Base-by-base conservation (phyloP, 53 echinoderm and acorn worm species). In the Antedon mediterranea region DNA sequence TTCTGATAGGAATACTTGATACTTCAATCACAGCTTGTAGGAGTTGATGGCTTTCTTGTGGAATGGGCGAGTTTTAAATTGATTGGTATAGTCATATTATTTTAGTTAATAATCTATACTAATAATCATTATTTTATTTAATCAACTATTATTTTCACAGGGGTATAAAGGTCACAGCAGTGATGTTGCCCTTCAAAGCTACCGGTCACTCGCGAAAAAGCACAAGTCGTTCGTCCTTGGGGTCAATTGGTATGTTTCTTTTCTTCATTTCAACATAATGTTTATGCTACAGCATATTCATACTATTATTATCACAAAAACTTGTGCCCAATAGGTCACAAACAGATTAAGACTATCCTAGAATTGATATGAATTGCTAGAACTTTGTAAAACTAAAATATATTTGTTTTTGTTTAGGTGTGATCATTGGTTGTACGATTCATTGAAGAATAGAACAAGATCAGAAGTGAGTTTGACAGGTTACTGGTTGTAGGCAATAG, bases 1-100 rank as follows among this genome's bases (percentile, higher is more conserved):
- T 27, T 13, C 9, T 74, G 73, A 7, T 73, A 94, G 94, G 91
- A 91, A 82, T 94, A 89, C 34, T 78, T 94, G 23, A 79, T 94
- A 3, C 83, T 94, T 13, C 94, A 94, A 74, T 82, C 83, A 20
- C 91, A 89, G 43, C 77, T 82, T 0, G 72, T 81, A n/a, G 90
- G 90, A 15, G 86, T 94, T 30, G 91, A 94, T 87, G 91, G 94
- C 4, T 91, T 89, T 72, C 79, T 94, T 32, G 33, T 94, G 15
- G 94, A 94, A 72, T 94, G 94, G 94, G 94, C 94, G 78, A 79
- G 89, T 81, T 34, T 37, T 37, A 6, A 37, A n/a, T n/a, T n/a
- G n/a, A n/a, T n/a, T n/a, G n/a, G n/a, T n/a, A n/a, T n/a, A n/a
- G n/a, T n/a, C n/a, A n/a, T n/a, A n/a, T n/a, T n/a, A n/a, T n/a